phyloP scores from a whole-genome alignment of 2,888 invertebrate species.

The Oscheius sp. region DNA sequence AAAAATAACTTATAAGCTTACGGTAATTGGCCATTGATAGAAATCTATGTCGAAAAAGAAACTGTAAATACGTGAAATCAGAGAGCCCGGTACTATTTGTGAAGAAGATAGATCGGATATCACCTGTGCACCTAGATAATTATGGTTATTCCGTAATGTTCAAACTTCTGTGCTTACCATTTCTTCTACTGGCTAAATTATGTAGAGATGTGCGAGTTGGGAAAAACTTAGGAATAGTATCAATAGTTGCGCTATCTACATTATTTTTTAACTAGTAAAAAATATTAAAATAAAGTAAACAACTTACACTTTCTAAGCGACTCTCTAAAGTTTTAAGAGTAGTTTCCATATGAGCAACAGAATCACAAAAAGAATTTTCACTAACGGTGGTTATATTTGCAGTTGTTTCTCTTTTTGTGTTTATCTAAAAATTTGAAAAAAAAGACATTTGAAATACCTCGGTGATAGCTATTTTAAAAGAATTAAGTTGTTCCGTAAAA shows the following conservation, averaged over 20 bases:
- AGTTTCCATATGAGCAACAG: not conserved
- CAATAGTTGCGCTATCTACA: not conserved
- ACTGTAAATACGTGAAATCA: not conserved
- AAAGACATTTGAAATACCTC: not conserved
- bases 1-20: no score
- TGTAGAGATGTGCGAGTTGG: not conserved
- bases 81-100: not conserved
- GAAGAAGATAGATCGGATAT: not conserved
- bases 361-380: not conserved
- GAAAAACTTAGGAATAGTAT: not conserved
- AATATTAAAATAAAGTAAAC: not conserved
- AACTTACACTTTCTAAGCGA: not conserved
- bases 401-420: no score
- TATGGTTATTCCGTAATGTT: not conserved
- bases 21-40: slow-evolving; percentile 17
- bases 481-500: not conserved
- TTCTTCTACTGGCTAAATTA: slow-evolving; percentile 17
- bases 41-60: not conserved
- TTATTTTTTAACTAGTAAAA: not conserved
- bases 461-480: not conserved
- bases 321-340: not conserved
- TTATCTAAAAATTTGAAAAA: no score
- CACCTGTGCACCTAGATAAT: slow-evolving; percentile 1
- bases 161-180: not conserved
- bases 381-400: no score